Base-by-base conservation (phyloP, 2,888 invertebrate species). In the Parnassius mnemosyne region DNA sequence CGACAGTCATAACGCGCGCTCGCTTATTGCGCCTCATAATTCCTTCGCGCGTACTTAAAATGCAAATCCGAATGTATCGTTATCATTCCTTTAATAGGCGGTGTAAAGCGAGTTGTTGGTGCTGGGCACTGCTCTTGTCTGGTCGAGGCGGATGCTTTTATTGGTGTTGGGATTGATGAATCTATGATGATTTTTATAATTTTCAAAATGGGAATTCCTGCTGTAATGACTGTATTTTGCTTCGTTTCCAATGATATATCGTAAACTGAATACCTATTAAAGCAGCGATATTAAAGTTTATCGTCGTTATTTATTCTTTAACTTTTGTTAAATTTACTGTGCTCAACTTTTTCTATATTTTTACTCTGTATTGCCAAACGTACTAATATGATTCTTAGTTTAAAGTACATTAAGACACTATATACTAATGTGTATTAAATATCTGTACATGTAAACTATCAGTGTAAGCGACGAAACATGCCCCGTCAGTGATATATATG, bases 51-150 rank as follows among this genome's bases (percentile, higher is more conserved):
- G 68, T 72, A 70, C 72, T 75, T 75, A 72, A 73, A 76, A 80
- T 80, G 75, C 76, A 76, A 78, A 79, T 76, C 74, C 70, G 69
- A 66, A 73, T 73, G 72, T 75, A 75, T 78, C 75, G 74, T 76
- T 76, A 77, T 61, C 61, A 53, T 64, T 62, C 47, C 63, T 65
- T 71, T 71, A 64, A 69, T 67, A 50, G 54, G 10, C 50, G n/a
- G 41, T 51, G 58, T 55, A 54, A 62, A 54, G 53, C 34, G 50
- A 11, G 5, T 13, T 25, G n/a, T n/a, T n/a, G 3, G n/a, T 7
- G 52, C 34, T 25, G 53, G 16, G 12, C 25, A 34, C 3, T n/a
- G 12, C 53, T 41, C 51, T 25, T 12, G 25, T 51, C 11, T 10
- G 50, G 11, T n/a, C 2, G 49, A 13, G 12, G 5, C 9, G 20